A percentile compares a stretch with the other conserved stretches of the same genome.
phyloP scores from a whole-genome alignment of 2,888 invertebrate species.

The Tiliacea aurago region DNA sequence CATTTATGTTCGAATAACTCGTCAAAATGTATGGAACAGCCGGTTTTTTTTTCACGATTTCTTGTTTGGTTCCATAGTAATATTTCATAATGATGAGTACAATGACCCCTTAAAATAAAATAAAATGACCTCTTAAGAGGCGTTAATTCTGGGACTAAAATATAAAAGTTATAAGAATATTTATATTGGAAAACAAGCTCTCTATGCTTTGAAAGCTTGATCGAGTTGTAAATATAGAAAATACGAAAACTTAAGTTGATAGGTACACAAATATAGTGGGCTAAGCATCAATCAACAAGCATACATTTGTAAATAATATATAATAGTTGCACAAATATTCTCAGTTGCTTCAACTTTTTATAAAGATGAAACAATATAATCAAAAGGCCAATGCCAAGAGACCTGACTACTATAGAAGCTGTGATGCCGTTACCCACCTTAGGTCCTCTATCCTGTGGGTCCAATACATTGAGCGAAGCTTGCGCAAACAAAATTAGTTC shows the following conservation, averaged over 20 bases:
- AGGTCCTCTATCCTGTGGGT: constrained; percentile 85
- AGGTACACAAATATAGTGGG: constrained; percentile 4
- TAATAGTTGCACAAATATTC: not conserved
- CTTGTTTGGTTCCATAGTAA: no score
- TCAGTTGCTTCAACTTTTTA: constrained; percentile 1
- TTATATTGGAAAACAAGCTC: constrained; percentile 17
- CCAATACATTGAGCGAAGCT: constrained; percentile 88
- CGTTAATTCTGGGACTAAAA: no score
- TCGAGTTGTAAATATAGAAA: not conserved
- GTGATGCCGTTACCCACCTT: constrained; percentile 83
- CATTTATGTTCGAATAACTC: no score
- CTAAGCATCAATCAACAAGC: constrained; percentile 18
- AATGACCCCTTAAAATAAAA: no score
- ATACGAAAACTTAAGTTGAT: not conserved
- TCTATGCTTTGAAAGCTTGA: constrained; percentile 16
- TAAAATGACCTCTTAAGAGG: no score
- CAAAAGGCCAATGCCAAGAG: constrained; percentile 41
- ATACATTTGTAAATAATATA: not conserved
- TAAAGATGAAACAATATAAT: constrained; percentile 6
- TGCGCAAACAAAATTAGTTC: constrained; percentile 89
- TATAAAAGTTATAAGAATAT: not conserved
- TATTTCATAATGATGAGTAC: no score
- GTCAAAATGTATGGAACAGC: no score
- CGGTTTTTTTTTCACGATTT: no score
- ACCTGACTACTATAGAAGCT: constrained; percentile 70